Conservation (phyloP, 2,113 vertebrate genomes). For the Hirundichthys speculiger region DNA sequence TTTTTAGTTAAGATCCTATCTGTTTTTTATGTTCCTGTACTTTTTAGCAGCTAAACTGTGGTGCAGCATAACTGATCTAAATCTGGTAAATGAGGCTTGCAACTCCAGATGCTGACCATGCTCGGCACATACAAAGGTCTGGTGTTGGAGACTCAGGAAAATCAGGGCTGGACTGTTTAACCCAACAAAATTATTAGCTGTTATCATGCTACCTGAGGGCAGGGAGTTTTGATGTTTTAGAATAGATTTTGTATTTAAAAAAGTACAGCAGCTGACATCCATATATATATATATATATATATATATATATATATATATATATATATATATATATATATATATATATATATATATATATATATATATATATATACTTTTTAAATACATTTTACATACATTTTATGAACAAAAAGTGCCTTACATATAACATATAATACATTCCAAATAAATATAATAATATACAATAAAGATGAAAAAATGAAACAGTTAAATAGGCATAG, state of each 20-base stretch:
- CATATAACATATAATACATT: too few relatives aligned
- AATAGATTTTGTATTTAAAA: not conserved
- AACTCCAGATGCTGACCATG: constrained; percentile 71
- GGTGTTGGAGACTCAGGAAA: constrained; percentile 29
- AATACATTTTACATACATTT: too few relatives aligned
- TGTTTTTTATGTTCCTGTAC: constrained; percentile 77
- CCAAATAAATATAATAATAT: too few relatives aligned
- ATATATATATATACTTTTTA: too few relatives aligned
- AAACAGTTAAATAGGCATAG: too few relatives aligned
- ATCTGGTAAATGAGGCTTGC: constrained; percentile 78
- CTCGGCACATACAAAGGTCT: constrained; percentile 49
- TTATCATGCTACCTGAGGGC: constrained; percentile 1
- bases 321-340: too few relatives aligned
- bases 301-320: too few relatives aligned
- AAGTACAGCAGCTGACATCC: not conserved
- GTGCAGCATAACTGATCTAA: constrained; percentile 70
- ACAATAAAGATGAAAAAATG: too few relatives aligned
- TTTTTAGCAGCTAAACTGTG: constrained; percentile 74
- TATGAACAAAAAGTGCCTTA: too few relatives aligned
- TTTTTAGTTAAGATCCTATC: constrained; percentile 77
- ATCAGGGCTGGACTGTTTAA: constrained; percentile 33
- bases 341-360: too few relatives aligned
- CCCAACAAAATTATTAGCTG: constrained; percentile 7
- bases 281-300: not conserved
- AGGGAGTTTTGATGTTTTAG: not conserved